phyloP scores from a whole-genome alignment of 2,113 vertebrate species.

The Nyctibius bracteatus region DNA sequence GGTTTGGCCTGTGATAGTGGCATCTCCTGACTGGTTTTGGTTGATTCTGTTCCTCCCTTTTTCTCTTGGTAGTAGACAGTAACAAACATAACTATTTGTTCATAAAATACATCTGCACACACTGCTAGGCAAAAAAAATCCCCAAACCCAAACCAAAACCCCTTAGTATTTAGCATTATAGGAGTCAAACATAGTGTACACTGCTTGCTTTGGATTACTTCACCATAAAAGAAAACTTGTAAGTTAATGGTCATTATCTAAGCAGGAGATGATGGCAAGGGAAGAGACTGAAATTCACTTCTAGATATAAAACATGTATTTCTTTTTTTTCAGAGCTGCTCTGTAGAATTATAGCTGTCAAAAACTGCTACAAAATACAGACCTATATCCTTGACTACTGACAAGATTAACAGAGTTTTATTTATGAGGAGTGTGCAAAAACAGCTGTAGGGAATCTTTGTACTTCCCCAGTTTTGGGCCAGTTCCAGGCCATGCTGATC shows the following conservation, averaged over 20 bases:
- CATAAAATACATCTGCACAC: background rate
- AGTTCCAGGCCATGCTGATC: background rate
- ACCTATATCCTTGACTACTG: background rate
- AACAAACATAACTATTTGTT: background rate
- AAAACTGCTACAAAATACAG: constrained; percentile 20
- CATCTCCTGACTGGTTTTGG: background rate
- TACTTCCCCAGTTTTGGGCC: background rate
- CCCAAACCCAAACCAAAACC: background rate
- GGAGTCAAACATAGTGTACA: background rate
- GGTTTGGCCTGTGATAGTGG: background rate
- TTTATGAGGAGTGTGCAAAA: constrained; percentile 9
- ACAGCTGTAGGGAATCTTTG: background rate
- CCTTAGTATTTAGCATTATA: background rate
- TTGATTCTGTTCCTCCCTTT: background rate
- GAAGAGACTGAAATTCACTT: background rate
- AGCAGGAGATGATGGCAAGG: background rate
- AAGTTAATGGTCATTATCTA: background rate
- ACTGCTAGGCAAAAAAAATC: background rate
- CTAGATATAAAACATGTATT: background rate
- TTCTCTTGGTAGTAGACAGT: background rate
- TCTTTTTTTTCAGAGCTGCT: background rate
- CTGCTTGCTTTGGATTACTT: background rate
- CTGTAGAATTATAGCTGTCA: constrained; percentile 1
- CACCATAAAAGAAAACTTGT: background rate
- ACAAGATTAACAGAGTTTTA: constrained; percentile 12